Evolutionary conservation across 2,888 invertebrate genomes (phyloP).

Genomic region (Ptychoptera albimana): DNA sequence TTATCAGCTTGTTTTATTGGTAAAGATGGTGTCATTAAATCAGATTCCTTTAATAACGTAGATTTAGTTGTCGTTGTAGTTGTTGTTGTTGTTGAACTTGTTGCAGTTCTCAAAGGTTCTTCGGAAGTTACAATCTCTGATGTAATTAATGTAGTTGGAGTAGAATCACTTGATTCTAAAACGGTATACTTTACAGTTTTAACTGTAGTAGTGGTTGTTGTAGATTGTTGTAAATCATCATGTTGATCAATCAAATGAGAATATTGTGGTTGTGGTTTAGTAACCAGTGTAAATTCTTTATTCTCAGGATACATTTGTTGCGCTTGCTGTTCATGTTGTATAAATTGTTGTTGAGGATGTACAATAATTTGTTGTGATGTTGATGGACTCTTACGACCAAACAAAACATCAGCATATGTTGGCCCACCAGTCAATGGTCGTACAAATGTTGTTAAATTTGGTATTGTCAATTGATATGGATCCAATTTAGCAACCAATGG

Average conservation of each 20-base stretch:
- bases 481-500: slow-evolving; percentile 58
- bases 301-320: slow-evolving; percentile 12
- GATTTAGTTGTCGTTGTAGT: no score
- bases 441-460: slow-evolving; percentile 32
- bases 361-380: slow-evolving; percentile 15
- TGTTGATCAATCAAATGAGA: slow-evolving; percentile 9
- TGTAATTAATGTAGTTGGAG: no score
- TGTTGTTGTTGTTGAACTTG: no score
- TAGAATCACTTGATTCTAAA: no score
- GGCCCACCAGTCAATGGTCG: slow-evolving; percentile 26
- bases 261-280: slow-evolving; percentile 3
- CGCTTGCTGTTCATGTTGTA: slow-evolving; percentile 4
- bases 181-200: no score
- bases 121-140: no score
- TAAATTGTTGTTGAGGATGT: slow-evolving; percentile 8
- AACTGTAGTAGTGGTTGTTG: no score
- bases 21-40: no score
- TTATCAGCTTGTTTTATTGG: no score
- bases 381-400: slow-evolving; percentile 36
- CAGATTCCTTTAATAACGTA: no score
- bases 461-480: slow-evolving; percentile 43
- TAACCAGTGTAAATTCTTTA: slow-evolving; percentile 10
- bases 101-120: no score
- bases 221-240: no score
- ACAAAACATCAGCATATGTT: slow-evolving; percentile 54